Evolutionary conservation across 2,113 vertebrate species (phyloP).

Genomic region (Hypanus sabinus): DNA sequence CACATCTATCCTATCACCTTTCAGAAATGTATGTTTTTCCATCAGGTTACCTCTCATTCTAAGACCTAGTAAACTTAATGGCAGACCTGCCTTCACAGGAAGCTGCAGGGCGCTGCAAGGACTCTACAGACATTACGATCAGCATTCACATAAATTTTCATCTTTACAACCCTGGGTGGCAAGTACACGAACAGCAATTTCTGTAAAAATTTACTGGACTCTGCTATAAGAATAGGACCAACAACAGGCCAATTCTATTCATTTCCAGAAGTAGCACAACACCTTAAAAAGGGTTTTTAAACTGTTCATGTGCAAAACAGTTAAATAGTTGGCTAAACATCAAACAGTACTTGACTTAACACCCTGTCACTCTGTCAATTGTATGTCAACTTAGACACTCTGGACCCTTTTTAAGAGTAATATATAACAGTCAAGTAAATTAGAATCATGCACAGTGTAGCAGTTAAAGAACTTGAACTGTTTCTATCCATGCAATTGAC

Average conservation of each 20-base stretch:
- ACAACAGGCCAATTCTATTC: neutral
- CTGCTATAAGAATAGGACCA: too few species aligned
- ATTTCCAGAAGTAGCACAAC: neutral
- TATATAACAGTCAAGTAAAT: neutral
- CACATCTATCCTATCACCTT: too few species aligned
- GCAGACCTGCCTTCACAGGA: too few species aligned
- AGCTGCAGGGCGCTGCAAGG: too few species aligned
- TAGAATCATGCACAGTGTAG: neutral
- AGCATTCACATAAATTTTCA: too few species aligned
- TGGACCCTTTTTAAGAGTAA: neutral
- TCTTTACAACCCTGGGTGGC: too few species aligned
- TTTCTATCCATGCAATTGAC: neutral
- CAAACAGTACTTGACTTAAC: neutral
- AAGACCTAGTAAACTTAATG: too few species aligned
- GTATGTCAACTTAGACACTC: neutral
- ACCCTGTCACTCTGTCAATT: neutral
- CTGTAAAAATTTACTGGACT: too few species aligned
- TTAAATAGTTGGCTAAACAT: neutral
- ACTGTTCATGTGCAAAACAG: neutral
- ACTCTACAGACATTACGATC: too few species aligned
- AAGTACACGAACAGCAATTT: too few species aligned
- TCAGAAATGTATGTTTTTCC: too few species aligned
- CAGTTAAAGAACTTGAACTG: neutral
- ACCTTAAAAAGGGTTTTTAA: neutral
- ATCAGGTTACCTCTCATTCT: too few species aligned